phyloP scores from a whole-genome alignment of 2,797 vertebrate genomes.

The Rhinoraja longicauda region DNA sequence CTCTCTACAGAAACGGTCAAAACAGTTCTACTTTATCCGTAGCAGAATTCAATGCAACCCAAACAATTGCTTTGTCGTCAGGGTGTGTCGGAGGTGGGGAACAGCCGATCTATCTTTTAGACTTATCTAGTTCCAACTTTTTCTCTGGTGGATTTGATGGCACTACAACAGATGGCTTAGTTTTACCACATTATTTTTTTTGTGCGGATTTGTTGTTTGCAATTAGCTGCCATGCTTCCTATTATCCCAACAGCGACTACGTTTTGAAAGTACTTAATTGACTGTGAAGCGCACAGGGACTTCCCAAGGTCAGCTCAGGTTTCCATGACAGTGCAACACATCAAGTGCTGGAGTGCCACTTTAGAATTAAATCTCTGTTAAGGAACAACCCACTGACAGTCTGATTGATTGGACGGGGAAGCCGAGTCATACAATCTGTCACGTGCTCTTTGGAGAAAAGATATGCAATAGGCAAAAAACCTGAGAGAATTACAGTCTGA shows the following conservation, averaged over 20 bases:
- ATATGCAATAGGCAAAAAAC: background rate
- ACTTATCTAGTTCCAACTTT: background rate
- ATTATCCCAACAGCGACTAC: background rate
- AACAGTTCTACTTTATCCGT: background rate
- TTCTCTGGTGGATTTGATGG: background rate
- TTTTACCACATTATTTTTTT: too few species aligned
- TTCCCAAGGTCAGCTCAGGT: background rate
- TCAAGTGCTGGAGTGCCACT: background rate
- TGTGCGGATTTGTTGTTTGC: background rate
- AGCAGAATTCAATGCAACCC: background rate
- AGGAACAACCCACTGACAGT: background rate
- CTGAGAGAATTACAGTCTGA: background rate
- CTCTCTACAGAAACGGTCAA: background rate
- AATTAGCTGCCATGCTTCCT: background rate
- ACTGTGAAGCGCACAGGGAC: background rate
- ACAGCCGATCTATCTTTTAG: background rate
- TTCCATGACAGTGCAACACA: background rate
- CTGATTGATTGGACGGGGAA: background rate
- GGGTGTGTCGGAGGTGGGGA: background rate
- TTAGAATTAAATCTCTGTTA: background rate
- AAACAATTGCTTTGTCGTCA: background rate
- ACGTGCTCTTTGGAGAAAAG: background rate
- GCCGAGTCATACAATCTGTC: background rate
- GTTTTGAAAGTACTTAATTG: background rate
- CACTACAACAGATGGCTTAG: background rate